phyloP scores from a whole-genome alignment of 1,140 invertebrate genomes.

The Solen grandis region DNA sequence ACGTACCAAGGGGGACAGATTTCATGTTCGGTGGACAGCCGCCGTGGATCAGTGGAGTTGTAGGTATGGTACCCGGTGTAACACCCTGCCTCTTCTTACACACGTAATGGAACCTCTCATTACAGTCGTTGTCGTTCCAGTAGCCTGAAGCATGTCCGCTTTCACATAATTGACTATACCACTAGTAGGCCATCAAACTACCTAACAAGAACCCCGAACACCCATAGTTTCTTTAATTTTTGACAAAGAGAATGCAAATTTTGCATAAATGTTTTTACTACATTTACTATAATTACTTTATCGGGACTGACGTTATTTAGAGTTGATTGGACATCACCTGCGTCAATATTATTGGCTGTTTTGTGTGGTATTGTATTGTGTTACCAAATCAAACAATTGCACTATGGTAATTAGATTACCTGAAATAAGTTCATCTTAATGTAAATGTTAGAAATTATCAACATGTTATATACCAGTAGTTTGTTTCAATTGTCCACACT shows the following conservation, averaged over 20 bases:
- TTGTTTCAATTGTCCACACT: constrained; percentile 55
- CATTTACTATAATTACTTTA: no score
- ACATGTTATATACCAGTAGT: no score
- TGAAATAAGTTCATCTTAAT: no score
- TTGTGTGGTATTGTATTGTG: no score
- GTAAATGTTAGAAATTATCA: no score
- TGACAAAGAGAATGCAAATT: neutral
- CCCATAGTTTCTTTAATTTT: neutral
- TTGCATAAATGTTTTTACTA: no score
- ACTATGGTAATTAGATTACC: no score
- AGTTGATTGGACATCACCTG: no score
- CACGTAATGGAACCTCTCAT: constrained; percentile 59
- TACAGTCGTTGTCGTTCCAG: constrained; percentile 69
- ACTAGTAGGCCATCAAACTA: neutral
- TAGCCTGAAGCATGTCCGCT: constrained; percentile 35
- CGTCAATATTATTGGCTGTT: no score
- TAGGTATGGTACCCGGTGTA: constrained; percentile 21
- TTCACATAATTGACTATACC: neutral
- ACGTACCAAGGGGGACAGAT: constrained; percentile 33
- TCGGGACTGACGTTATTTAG: no score
- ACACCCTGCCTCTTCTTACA: constrained; percentile 56
- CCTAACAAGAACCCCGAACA: neutral
- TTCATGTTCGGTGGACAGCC: constrained; percentile 59
- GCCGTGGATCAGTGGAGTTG: constrained; percentile 40
- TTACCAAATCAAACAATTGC: no score